phyloP scores from a whole-genome alignment of 2,113 vertebrate species.

The Pholis gunnellus region DNA sequence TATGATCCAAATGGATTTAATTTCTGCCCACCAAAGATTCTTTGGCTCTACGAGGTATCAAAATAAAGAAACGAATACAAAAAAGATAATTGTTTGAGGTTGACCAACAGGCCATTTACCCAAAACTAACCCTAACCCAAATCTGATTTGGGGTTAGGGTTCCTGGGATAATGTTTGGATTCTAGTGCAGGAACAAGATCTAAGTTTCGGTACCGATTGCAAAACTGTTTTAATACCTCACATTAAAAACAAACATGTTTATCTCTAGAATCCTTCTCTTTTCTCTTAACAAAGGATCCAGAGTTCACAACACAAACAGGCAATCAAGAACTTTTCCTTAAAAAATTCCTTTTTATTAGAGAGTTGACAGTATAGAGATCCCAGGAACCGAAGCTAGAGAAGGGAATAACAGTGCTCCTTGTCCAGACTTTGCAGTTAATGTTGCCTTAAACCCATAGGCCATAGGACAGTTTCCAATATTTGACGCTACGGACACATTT shows the following conservation, averaged over 20 bases:
- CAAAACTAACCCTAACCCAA: neutral
- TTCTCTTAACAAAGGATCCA: neutral
- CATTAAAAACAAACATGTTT: neutral
- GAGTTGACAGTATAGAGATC: neutral
- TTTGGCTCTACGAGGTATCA: neutral
- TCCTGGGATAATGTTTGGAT: neutral
- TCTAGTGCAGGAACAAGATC: neutral
- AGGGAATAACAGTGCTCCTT: neutral
- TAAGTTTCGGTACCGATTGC: neutral
- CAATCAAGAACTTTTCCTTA: neutral
- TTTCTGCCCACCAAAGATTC: neutral
- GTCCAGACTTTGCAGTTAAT: too few relatives aligned
- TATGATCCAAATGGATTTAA: neutral
- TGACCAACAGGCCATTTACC: neutral
- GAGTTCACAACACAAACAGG: neutral
- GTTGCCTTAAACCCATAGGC: neutral
- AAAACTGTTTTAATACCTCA: neutral
- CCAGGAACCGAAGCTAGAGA: neutral
- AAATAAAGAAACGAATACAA: neutral
- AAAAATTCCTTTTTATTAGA: neutral
- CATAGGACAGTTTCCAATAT: neutral
- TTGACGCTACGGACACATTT: neutral
- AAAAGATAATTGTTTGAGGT: neutral
- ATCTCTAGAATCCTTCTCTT: neutral
- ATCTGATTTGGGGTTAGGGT: too few relatives aligned